Evolutionary conservation across 2,888 invertebrate species (phyloP).

Genomic region (Sthenelais limicola): DNA sequence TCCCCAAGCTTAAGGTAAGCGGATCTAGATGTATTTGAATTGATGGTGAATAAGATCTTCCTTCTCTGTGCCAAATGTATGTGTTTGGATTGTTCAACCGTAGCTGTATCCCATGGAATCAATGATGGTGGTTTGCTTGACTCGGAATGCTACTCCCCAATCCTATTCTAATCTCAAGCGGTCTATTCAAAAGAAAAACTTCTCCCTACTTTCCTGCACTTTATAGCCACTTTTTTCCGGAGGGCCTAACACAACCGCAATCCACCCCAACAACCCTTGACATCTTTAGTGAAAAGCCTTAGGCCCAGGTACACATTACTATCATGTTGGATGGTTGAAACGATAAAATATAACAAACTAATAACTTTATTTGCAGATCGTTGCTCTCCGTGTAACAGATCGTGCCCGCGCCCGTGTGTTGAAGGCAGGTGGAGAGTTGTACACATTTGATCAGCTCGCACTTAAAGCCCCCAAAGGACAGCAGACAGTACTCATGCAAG

Average conservation of each 20-base stretch:
- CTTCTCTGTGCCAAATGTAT: too few species aligned
- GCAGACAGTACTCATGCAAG: slow-evolving; percentile 95
- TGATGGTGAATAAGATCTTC: too few species aligned
- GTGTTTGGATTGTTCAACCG: too few species aligned
- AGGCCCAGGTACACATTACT: background rate
- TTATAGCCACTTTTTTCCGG: too few species aligned
- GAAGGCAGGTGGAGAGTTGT: slow-evolving; percentile 94
- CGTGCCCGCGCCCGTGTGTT: slow-evolving; percentile 96
- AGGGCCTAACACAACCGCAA: background rate
- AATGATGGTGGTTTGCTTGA: too few species aligned
- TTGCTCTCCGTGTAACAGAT: slow-evolving; percentile 94
- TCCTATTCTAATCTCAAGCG: background rate
- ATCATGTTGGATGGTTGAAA: too few species aligned
- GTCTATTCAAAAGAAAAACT: too few species aligned
- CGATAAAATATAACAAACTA: background rate
- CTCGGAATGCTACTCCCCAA: too few species aligned
- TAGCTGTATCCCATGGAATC: too few species aligned
- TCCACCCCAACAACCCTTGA: background rate
- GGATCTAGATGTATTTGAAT: too few species aligned
- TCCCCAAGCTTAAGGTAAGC: slow-evolving; percentile 90
- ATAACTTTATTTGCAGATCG: slow-evolving; percentile 78
- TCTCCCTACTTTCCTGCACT: too few species aligned
- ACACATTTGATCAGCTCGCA: slow-evolving; percentile 98
- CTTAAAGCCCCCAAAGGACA: slow-evolving; percentile 92
- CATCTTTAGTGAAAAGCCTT: background rate